Percentiles rank a stretch among this genome's conserved stretches.
Evolutionary conservation across 2,888 invertebrate genomes (phyloP).

Genomic region (Bursaphelenchus okinawaensis): DNA sequence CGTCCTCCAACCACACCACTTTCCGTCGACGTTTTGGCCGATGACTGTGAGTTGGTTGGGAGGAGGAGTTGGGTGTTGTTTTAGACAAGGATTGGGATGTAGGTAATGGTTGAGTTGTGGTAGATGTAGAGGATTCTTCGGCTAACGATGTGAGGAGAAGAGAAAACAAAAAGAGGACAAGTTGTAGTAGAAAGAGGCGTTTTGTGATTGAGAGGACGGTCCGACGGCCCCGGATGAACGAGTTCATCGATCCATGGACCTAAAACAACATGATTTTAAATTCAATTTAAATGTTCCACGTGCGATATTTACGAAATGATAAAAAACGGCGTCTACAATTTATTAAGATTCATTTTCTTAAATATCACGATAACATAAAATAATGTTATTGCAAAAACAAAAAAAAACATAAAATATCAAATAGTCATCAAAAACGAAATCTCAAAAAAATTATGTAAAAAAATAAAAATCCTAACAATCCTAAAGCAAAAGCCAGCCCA

Average conservation of each 20-base stretch:
- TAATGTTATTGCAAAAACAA: too few relatives aligned
- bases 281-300: too few relatives aligned
- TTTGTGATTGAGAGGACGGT: neutral
- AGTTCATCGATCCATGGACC: neutral
- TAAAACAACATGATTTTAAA: neutral
- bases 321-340: too few relatives aligned
- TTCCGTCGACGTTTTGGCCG: neutral
- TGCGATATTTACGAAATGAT: too few relatives aligned
- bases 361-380: too few relatives aligned
- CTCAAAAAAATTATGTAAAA: too few relatives aligned
- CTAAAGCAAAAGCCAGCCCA: too few relatives aligned
- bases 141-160: neutral
- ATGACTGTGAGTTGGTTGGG: neutral
- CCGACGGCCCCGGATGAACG: neutral
- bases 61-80: neutral
- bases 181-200: neutral
- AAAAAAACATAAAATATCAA: too few relatives aligned
- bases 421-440: too few relatives aligned
- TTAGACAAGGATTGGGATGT: neutral
- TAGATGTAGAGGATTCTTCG: neutral
- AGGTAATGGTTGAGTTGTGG: neutral
- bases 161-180: neutral
- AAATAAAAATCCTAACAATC: too few relatives aligned
- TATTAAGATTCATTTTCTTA: too few relatives aligned
- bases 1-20: conserved; percentile 4